These are phyloP conservation scores for Sakesphorus luctuosus DNA, from an alignment of 2,113 vertebrate species.

Conservation along the genomic window DNA sequence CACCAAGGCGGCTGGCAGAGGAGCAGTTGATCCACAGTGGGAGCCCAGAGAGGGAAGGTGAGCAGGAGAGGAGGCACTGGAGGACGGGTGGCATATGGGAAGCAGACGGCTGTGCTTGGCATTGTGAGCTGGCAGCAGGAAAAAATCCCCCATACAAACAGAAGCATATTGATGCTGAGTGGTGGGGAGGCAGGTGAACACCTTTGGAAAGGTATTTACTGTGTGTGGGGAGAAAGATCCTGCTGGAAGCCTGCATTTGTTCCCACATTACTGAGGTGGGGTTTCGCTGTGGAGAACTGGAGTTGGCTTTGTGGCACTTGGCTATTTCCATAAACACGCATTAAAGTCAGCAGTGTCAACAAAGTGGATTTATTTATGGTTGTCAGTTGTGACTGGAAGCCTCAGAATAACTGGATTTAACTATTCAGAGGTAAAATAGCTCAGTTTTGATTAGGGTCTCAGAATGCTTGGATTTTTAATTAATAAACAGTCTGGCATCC, in stretches of 20 bases:
- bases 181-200: background rate
- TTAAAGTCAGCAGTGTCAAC: background rate
- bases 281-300: background rate
- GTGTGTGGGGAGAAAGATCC: background rate
- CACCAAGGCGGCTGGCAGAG: background rate
- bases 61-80: constrained; percentile 19
- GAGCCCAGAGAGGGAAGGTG: constrained; percentile 31
- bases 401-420: background rate
- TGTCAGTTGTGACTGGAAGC: background rate
- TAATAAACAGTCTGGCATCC: constrained; percentile 30
- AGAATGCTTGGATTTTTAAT: background rate
- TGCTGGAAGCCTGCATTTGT: background rate
- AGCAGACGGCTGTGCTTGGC: constrained; percentile 35
- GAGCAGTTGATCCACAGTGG: background rate
- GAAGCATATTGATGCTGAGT: background rate
- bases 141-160: background rate
- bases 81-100: constrained; percentile 49
- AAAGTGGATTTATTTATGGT: background rate
- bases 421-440: background rate
- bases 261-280: background rate
- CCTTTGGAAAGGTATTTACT: background rate
- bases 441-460: background rate
- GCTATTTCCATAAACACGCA: background rate
- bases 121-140: background rate
- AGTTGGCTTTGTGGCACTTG: background rate